These are phyloP conservation scores for Menura novaehollandiae DNA, from an alignment of 2,113 vertebrate species.

Conservation along the genomic window DNA sequence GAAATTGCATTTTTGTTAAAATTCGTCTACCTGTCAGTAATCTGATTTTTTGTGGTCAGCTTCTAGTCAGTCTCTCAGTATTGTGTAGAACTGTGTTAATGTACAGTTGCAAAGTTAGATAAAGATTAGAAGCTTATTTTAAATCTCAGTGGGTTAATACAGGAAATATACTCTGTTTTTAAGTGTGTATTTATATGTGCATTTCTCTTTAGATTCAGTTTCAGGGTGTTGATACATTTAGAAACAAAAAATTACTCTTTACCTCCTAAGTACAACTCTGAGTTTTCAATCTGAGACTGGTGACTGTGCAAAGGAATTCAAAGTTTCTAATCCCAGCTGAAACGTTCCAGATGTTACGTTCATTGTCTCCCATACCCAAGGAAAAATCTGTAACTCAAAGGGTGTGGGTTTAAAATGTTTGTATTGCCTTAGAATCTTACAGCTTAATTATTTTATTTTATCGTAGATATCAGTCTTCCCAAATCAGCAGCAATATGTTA, in stretches of 20 bases:
- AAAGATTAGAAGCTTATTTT: neutral
- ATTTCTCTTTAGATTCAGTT: neutral
- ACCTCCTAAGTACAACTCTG: neutral
- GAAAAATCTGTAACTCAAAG: neutral
- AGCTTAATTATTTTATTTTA: slow-evolving; percentile 41
- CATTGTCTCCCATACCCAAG: neutral
- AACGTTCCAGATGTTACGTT: neutral
- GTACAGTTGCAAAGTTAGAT: neutral
- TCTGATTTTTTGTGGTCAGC: neutral
- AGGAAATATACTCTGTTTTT: neutral
- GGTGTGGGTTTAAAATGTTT: slow-evolving; percentile 9
- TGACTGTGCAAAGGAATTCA: neutral
- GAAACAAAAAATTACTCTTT: neutral
- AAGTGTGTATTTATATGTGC: neutral
- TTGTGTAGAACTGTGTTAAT: neutral
- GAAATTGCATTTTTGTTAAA: neutral
- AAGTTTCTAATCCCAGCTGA: neutral
- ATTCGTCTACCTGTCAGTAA: neutral
- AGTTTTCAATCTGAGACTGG: neutral
- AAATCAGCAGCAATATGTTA: slow-evolving; percentile 99
- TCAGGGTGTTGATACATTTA: neutral
- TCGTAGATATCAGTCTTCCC: slow-evolving; percentile 95
- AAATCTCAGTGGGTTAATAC: neutral
- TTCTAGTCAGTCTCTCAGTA: neutral
- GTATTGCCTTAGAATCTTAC: slow-evolving; percentile 14